A percentile compares a stretch with the other conserved stretches of the same genome.
These are phyloP conservation scores for Ctenochaetus hawaiiensis DNA, from an alignment of 2,797 vertebrate genomes.

Conservation along the genomic window DNA sequence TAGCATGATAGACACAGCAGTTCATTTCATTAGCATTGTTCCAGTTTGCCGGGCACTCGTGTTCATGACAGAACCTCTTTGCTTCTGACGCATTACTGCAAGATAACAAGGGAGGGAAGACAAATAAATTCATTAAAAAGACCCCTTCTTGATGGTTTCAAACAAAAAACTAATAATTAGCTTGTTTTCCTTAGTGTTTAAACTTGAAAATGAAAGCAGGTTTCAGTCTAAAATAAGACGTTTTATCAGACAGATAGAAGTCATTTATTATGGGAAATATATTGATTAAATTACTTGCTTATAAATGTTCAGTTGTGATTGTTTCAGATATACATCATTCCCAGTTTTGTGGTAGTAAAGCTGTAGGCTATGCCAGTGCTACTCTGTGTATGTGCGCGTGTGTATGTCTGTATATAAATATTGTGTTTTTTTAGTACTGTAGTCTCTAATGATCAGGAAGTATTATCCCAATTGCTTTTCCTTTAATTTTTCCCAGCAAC, in stretches of 20 bases:
- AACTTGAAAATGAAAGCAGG: not conserved
- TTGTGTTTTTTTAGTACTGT: not conserved
- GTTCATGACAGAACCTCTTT: constrained; percentile 81
- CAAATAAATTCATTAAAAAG: not conserved
- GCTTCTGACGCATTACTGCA: constrained; percentile 79
- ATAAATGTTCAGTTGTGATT: not conserved
- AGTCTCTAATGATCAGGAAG: not conserved
- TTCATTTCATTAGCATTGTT: constrained; percentile 85
- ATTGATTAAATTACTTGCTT: not conserved
- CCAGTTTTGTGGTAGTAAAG: not conserved
- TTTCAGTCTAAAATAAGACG: not conserved
- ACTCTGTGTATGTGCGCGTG: constrained; percentile 9
- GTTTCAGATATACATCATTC: not conserved
- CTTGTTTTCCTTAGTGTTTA: not conserved
- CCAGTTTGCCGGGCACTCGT: constrained; percentile 82
- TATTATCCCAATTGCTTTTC: not conserved
- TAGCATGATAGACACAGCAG: constrained; percentile 82
- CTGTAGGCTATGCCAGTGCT: not conserved
- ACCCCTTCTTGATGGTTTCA: not conserved
- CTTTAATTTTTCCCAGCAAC: not conserved
- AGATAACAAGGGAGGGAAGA: not conserved
- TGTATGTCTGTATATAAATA: not conserved
- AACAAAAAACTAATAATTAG: not conserved
- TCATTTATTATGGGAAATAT: not conserved
- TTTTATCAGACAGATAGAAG: too few species aligned